Percentiles rank a stretch among this genome's conserved stretches.
Conservation (phyloP, 2,888 invertebrate genomes). For the Chaitophorus viminalis region DNA sequence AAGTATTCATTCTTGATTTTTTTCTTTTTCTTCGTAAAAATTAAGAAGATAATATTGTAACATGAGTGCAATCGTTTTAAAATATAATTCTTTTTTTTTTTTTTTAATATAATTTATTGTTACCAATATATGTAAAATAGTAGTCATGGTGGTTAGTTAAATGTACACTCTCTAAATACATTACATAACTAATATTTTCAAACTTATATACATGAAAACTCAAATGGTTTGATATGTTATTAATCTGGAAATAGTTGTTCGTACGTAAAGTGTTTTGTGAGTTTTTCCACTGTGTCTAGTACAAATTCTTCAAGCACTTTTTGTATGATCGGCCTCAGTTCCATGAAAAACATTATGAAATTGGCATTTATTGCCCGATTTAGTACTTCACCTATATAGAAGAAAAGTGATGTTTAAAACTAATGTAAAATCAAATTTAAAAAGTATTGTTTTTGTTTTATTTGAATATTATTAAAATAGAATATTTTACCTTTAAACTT, state of each 20-base stretch:
- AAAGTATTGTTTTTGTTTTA: neutral
- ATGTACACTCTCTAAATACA: neutral
- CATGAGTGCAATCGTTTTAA: too few species aligned
- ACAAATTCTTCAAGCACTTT: conserved; percentile 64
- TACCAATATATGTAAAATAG: conserved; percentile 7
- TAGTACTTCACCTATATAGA: conserved; percentile 68
- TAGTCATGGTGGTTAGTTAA: neutral
- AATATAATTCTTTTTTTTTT: conserved; percentile 4
- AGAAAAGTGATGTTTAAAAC: conserved; percentile 8
- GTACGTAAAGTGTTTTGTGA: conserved; percentile 63
- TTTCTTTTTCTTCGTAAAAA: neutral
- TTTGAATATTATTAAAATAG: neutral
- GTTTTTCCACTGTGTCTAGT: conserved; percentile 63
- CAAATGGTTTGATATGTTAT: neutral
- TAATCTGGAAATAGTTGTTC: conserved; percentile 63
- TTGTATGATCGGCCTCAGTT: conserved; percentile 71
- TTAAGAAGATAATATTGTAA: conserved; percentile 7
- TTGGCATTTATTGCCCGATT: conserved; percentile 74
- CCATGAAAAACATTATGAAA: conserved; percentile 71
- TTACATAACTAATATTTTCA: neutral
- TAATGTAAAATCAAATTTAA: neutral
- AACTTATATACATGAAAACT: neutral
- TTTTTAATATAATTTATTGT: conserved; percentile 4
- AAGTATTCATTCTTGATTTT: conserved; percentile 17
- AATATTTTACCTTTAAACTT: neutral